Percentiles rank a stretch among this genome's conserved stretches.
These are phyloP conservation scores for Myzus persicae DNA, from an alignment of 1,140 invertebrate species.

Conservation along the genomic window DNA sequence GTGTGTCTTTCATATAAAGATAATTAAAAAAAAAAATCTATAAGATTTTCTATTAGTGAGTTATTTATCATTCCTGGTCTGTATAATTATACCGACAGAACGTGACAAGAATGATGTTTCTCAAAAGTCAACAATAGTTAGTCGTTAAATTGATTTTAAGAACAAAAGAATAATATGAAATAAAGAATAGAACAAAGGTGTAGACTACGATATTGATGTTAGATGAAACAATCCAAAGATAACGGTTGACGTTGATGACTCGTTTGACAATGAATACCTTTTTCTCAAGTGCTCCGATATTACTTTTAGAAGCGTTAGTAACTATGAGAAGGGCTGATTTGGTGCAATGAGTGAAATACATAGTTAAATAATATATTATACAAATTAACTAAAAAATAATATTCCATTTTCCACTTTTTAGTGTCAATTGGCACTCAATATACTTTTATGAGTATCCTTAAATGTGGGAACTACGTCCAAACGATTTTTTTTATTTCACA, in stretches of 20 bases:
- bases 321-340: not conserved
- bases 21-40: not conserved
- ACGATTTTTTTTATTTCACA: not conserved
- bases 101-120: slow-evolving; percentile 21
- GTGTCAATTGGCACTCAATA: not conserved
- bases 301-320: not conserved
- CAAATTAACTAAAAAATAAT: not conserved
- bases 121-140: slow-evolving; percentile 14
- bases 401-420: not conserved
- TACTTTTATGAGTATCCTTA: not conserved
- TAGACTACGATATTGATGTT: not conserved
- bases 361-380: not conserved
- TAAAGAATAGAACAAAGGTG: not conserved
- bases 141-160: slow-evolving; percentile 30
- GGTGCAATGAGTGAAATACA: not conserved
- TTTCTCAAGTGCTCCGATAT: not conserved
- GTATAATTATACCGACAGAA: not conserved
- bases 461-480: not conserved
- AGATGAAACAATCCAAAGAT: not conserved
- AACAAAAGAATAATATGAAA: slow-evolving; percentile 32
- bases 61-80: not conserved
- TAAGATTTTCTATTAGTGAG: not conserved
- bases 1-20: not conserved
- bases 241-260: slow-evolving; percentile 11
- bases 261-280: not conserved